Percentiles rank a stretch among this genome's conserved stretches.
Conservation (phyloP, 1,140 invertebrate genomes). For the Hypsibius dujardini region DNA sequence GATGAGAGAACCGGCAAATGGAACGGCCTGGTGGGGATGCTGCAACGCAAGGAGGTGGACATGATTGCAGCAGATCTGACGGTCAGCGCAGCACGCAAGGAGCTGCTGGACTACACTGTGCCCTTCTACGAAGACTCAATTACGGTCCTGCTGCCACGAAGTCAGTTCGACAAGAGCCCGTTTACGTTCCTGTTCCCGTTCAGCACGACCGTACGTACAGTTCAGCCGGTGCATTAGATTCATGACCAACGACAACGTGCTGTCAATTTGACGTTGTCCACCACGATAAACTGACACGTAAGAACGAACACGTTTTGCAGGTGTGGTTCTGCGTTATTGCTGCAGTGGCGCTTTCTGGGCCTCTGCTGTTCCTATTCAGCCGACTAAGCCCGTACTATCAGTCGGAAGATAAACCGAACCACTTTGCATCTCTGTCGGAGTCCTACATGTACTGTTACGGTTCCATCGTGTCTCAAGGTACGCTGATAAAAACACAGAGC, state of each 20-base stretch:
- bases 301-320: not conserved
- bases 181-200: not conserved
- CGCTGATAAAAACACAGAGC: too few relatives aligned
- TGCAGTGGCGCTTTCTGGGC: not conserved
- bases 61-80: conserved; percentile 13
- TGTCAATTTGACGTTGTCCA: not conserved
- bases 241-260: too few relatives aligned
- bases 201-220: not conserved
- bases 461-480: not conserved
- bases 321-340: conserved; percentile 5
- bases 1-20: conserved; percentile 4
- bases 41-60: conserved; percentile 19
- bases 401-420: not conserved
- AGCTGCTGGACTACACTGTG: conserved; percentile 18
- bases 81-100: not conserved
- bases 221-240: not conserved
- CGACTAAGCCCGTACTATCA: not conserved
- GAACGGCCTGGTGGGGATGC: conserved; percentile 20
- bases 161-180: conserved; percentile 3
- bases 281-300: not conserved
- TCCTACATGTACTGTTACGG: conserved; percentile 1
- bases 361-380: not conserved
- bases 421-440: conserved; percentile 5
- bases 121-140: conserved; percentile 5
- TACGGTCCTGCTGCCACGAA: not conserved